These are phyloP conservation scores for Myotis davidii DNA, from an alignment of 2,113 vertebrate genomes.

Conservation along the genomic window DNA sequence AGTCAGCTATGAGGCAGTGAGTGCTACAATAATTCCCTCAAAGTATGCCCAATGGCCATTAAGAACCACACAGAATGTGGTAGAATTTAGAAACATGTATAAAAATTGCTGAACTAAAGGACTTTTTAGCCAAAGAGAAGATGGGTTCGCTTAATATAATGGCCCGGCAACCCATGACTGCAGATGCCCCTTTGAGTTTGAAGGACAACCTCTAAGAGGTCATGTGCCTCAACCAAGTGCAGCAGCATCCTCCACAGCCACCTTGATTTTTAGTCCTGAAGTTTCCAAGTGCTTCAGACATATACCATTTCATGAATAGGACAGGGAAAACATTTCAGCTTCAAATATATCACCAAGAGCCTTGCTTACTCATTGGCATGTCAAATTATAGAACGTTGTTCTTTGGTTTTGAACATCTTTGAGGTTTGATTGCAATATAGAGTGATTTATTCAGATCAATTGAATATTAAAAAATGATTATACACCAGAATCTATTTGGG, in stretches of 20 bases:
- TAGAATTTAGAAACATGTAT: background rate
- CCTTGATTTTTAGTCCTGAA: background rate
- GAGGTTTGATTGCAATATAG: background rate
- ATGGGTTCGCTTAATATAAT: accelerated
- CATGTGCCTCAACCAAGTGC: background rate
- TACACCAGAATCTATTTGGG: background rate
- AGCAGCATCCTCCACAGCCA: background rate
- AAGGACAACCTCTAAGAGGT: background rate
- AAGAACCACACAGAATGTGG: background rate
- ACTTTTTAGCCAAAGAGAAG: background rate
- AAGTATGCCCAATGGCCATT: background rate
- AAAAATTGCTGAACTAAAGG: background rate
- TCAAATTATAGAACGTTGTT: background rate
- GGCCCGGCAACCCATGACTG: background rate
- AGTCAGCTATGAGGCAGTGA: background rate
- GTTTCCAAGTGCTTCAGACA: background rate
- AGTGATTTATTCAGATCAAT: background rate
- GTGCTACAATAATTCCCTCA: background rate
- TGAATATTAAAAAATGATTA: background rate
- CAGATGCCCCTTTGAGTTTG: background rate
- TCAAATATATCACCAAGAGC: background rate
- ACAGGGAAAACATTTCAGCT: background rate
- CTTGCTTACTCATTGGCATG: background rate
- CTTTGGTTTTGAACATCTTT: background rate
- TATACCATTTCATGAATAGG: background rate